Base-by-base conservation (phyloP, 2,797 vertebrate genomes). In the Clarias platycephalus region DNA sequence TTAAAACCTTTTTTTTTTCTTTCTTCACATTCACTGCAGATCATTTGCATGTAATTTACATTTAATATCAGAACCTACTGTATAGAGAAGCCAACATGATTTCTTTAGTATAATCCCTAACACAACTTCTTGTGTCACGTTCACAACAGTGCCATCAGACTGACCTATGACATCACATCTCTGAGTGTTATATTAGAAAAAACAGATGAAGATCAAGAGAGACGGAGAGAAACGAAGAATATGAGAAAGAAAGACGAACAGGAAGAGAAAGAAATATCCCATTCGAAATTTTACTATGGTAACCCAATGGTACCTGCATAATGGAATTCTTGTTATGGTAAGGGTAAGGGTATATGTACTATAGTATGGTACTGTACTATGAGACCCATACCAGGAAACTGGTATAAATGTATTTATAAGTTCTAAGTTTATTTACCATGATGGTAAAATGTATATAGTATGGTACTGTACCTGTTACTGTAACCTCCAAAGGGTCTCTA, bases 181-280 rank as follows among this genome's bases (percentile, higher is more conserved):
- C 67, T 71, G 22, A 44, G 55, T 62, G 76, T 71, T 79, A 57
- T 63, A 31, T 20, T 62, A 37, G 12, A 16, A 70, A 28, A 20
- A 70, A 26, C n/a, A 66, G 24, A 84, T 67, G 20, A 12, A 31
- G 53, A 78, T n/a, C 18, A n/a, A 44, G 81, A 74, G 58, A 72
- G 57, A 58, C 5, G 68, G 9, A 37, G 20, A 49, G 68, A 37
- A 26, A 31, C 9, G 10, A 44, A 44, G 44, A 44, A 44, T 44
- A 44, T 44, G 3, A 31, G 18, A 82, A n/a, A 26, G n/a, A 68
- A 49, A 58, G 57, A 58, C 13, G 18, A 58, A 58, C 57, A 44
- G 22, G 15, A 15, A 71, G 34, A 70, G 3, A 40, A n/a, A 68
- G 34, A 68, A 20, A 20, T 10, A 12, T 49, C 44, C 44, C 44